Percentiles rank a stretch among this genome's conserved stretches.
phyloP scores from a whole-genome alignment of 2,797 vertebrate genomes.

The Todus mexicanus region DNA sequence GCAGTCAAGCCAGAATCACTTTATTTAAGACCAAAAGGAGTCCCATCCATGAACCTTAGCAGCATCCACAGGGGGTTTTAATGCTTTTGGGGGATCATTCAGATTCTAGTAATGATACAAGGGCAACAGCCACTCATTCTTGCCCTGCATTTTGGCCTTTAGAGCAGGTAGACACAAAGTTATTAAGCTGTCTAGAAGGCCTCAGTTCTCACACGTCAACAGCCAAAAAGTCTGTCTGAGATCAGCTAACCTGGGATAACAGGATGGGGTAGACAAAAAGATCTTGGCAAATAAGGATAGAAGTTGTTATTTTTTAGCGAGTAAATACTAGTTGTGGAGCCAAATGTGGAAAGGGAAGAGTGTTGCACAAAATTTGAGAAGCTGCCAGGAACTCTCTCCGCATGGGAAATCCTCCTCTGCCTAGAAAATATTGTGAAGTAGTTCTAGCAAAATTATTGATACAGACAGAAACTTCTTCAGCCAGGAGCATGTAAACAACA shows the following conservation, averaged over 20 bases:
- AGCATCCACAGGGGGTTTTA: background rate
- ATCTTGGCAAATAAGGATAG: background rate
- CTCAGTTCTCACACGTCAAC: background rate
- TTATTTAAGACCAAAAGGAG: background rate
- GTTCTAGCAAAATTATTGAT: background rate
- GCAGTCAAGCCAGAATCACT: background rate
- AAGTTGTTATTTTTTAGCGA: background rate
- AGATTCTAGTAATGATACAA: background rate
- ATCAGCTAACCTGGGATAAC: background rate
- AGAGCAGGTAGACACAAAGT: background rate
- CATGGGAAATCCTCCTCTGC: background rate
- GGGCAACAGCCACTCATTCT: background rate
- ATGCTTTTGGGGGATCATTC: background rate
- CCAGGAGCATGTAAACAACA: background rate
- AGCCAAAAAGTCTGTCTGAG: background rate
- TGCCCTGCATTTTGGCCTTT: background rate
- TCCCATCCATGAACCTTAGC: background rate
- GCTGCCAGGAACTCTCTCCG: background rate
- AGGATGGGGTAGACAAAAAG: background rate
- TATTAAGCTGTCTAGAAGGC: background rate
- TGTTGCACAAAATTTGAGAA: background rate
- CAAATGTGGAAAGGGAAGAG: background rate
- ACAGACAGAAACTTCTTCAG: background rate
- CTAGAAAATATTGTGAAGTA: background rate
- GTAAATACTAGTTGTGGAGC: background rate